Evolutionary conservation across 2,888 invertebrate genomes (phyloP).

Genomic region (Molorchus minor): DNA sequence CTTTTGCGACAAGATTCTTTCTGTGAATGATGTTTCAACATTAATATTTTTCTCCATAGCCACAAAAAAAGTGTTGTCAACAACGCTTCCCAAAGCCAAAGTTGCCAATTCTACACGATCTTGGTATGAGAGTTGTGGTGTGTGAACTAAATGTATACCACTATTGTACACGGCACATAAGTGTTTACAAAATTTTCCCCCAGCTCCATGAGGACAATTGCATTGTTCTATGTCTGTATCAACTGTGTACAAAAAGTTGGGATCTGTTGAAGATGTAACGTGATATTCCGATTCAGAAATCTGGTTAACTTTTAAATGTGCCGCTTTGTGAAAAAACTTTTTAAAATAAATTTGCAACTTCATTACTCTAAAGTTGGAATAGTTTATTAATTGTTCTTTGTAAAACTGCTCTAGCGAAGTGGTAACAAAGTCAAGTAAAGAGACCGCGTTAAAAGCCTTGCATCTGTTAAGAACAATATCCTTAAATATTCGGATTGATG

Average conservation of each 20-base stretch:
- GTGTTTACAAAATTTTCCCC: neutral
- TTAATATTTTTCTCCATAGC: too few species aligned
- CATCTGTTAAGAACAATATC: constrained; percentile 15
- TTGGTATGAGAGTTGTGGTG: too few species aligned
- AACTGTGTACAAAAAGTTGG: neutral
- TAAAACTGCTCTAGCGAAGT: neutral
- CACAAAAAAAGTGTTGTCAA: too few species aligned
- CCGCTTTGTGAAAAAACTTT: constrained; percentile 19
- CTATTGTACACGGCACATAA: neutral
- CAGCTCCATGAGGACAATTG: neutral
- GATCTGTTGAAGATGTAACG: neutral
- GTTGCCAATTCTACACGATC: too few species aligned
- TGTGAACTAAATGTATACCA: too few species aligned
- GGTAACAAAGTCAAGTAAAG: constrained; percentile 9
- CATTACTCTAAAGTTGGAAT: neutral
- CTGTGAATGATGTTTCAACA: neutral
- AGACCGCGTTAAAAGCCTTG: constrained; percentile 9
- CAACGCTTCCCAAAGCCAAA: too few species aligned
- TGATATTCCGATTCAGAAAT: neutral
- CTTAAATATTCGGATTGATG: constrained; percentile 17
- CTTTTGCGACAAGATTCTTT: neutral
- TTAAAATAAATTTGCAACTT: constrained; percentile 11
- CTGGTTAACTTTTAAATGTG: neutral
- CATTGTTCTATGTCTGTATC: neutral
- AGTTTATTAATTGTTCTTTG: constrained; percentile 1